phyloP scores from a whole-genome alignment of 1,140 invertebrate species.

The Dendroctonus ponderosae region DNA sequence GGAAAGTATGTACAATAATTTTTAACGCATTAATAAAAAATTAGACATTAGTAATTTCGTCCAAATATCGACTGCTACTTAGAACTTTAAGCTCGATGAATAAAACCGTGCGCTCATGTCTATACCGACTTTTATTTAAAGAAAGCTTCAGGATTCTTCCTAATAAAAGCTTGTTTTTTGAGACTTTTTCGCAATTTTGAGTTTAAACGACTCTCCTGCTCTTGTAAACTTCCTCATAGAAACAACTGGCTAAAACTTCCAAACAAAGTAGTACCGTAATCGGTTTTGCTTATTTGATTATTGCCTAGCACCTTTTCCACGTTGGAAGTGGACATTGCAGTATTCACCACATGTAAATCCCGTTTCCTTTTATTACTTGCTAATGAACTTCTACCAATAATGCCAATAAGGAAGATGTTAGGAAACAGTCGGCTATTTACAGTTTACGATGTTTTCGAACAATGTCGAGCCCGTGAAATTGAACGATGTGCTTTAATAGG shows the following conservation, averaged over 20 bases:
- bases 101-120: too few species aligned
- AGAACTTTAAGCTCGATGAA: too few species aligned
- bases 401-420: constrained; percentile 4
- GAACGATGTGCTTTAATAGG: background rate
- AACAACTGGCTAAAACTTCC: background rate
- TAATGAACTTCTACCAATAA: constrained; percentile 1
- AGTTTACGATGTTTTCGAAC: constrained; percentile 1
- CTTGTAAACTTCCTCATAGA: background rate
- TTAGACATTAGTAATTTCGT: too few species aligned
- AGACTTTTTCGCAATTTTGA: background rate
- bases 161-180: too few species aligned
- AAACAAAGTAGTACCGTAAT: too few species aligned
- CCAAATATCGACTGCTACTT: too few species aligned
- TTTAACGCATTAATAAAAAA: too few species aligned
- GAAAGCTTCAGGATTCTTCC: too few species aligned
- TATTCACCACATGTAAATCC: background rate
- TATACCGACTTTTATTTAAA: too few species aligned
- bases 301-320: background rate
- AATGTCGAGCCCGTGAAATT: background rate
- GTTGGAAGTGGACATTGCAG: background rate
- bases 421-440: background rate
- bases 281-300: background rate
- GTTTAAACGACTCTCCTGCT: background rate
- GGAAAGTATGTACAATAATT: too few species aligned
- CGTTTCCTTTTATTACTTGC: constrained; percentile 1